phyloP scores from a whole-genome alignment of 2,888 invertebrate species.

The Macaria notata region DNA sequence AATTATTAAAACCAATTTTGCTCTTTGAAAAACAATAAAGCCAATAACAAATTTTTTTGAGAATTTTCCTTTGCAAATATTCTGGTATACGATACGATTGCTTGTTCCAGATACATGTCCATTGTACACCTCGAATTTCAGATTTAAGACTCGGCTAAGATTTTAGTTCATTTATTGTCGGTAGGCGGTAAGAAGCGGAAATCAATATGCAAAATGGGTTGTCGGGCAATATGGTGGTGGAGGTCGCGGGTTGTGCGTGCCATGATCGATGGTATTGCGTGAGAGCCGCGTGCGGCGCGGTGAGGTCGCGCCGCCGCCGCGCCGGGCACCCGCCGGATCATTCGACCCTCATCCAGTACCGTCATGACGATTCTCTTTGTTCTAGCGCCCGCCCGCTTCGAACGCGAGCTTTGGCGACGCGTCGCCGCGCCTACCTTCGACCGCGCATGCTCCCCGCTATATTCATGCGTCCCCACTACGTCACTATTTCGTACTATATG shows the following conservation, averaged over 20 bases:
- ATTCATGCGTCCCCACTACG: constrained; percentile 64
- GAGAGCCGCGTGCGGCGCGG: constrained; percentile 46
- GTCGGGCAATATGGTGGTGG: constrained; percentile 53
- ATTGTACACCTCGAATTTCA: too few relatives aligned
- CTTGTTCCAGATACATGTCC: too few relatives aligned
- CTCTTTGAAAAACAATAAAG: too few relatives aligned
- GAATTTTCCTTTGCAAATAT: too few relatives aligned
- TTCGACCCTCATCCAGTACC: constrained; percentile 50
- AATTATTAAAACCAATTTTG: too few relatives aligned
- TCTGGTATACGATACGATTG: too few relatives aligned
- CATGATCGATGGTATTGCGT: constrained; percentile 52
- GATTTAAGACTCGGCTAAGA: too few relatives aligned
- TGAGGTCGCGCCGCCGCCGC: constrained; percentile 49
- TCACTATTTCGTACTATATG: constrained; percentile 65
- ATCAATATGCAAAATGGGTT: constrained; percentile 66
- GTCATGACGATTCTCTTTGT: constrained; percentile 60
- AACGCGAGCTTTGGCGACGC: constrained; percentile 54
- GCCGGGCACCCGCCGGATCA: constrained; percentile 35
- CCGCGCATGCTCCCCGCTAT: constrained; percentile 69
- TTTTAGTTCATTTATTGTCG: constrained; percentile 13
- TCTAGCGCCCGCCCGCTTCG: constrained; percentile 49
- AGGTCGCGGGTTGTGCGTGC: constrained; percentile 46
- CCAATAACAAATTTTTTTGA: too few relatives aligned
- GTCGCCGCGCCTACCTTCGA: constrained; percentile 67
- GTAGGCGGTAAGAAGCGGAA: constrained; percentile 35